Percentiles rank a stretch among this genome's conserved stretches.
These are phyloP conservation scores for Oenanthe melanoleuca DNA, from an alignment of 2,113 vertebrate genomes.

Conservation along the genomic window DNA sequence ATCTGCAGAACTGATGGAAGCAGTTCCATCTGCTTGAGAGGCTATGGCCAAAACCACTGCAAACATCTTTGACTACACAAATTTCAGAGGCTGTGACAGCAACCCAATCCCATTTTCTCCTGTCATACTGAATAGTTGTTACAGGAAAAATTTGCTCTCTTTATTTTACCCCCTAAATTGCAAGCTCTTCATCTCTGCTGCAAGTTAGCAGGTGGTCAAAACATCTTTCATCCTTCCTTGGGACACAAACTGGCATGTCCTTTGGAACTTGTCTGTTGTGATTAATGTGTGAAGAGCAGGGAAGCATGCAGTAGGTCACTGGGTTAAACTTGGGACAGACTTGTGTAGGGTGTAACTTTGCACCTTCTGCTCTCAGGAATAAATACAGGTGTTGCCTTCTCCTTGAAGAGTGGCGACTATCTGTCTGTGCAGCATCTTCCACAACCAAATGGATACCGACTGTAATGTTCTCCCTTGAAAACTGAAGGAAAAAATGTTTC, in stretches of 20 bases:
- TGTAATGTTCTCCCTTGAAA: background rate
- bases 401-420: background rate
- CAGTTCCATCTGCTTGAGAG: background rate
- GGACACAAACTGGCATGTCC: slow-evolving; percentile 8
- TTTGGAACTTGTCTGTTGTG: background rate
- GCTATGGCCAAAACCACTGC: background rate
- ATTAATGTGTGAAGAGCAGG: slow-evolving; percentile 24
- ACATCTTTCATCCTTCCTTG: slow-evolving; percentile 13
- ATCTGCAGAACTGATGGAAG: background rate
- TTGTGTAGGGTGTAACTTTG: background rate
- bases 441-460: background rate
- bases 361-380: slow-evolving; percentile 1
- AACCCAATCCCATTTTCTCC: background rate
- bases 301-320: background rate
- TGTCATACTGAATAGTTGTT: background rate
- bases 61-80: background rate
- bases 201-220: slow-evolving; percentile 22
- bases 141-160: background rate
- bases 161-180: background rate
- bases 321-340: slow-evolving; percentile 31
- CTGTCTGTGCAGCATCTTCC: background rate
- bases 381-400: background rate
- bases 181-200: slow-evolving; percentile 29
- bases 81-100: background rate
- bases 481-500: background rate